Base-by-base conservation (phyloP, 2,888 invertebrate species). In the Sabellastarte sp. region DNA sequence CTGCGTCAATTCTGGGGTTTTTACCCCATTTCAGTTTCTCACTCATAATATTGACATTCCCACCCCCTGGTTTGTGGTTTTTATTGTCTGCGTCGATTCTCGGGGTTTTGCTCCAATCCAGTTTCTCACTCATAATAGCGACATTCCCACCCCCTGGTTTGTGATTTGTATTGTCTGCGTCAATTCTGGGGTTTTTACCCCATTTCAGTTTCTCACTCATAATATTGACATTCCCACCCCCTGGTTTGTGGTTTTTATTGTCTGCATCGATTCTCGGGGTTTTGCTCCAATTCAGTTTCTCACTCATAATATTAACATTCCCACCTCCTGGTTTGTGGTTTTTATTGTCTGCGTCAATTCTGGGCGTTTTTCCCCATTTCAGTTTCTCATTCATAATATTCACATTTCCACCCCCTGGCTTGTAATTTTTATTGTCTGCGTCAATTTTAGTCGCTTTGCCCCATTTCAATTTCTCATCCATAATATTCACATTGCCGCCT, bases 1-100 rank as follows among this genome's bases (percentile, higher is more conserved):
- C 4, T n/a, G 53, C 10, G 5, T 26, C 53, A 26, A 53, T 26
- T 53, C 24, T 53, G 5, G 53, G 24, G 5, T 53, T 53, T 26
- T n/a, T n/a, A 26, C 26, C 26, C 53, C 53, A 53, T n/a, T 5
- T 10, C 4, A 53, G 53, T 53, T 26, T 15, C 53, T 53, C 53
- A 26, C 28, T 26, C 5, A 10, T 29, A 52, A 70, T 68, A 63
- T 66, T 69, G 26, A 51, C 57, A 4, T 64, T 63, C n/a, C 73
- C 73, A 26, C 73, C 73, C n/a, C 73, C 71, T 20, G 73, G 64
- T 26, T 50, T 65, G 61, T 73, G 67, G 50, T 60, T 68, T 20
- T 70, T 60, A 51, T 73, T 73, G 50, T 68, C 64, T 3, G 71
- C 68, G 1, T 71, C 70, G 20, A 72, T 56, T 57, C 62, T 66